These are phyloP conservation scores for Trochalopteron elliotii DNA, from an alignment of 2,113 vertebrate species.

Conservation along the genomic window DNA sequence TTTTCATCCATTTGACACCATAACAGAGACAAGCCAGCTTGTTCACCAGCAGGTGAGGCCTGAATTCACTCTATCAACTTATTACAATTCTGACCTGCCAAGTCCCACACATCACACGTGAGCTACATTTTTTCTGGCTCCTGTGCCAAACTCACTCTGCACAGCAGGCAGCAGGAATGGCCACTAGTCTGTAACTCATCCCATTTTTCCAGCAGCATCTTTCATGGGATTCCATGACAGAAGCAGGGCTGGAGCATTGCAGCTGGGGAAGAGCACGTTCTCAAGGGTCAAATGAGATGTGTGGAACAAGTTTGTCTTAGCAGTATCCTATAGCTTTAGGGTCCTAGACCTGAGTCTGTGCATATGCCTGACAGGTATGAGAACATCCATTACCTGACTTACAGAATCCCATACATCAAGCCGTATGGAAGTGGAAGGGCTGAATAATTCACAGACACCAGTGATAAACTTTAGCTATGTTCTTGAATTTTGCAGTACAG, in stretches of 20 bases:
- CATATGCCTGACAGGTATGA: not conserved
- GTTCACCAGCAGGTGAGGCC: not conserved
- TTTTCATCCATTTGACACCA: not conserved
- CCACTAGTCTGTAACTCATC: not conserved
- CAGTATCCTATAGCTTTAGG: not conserved
- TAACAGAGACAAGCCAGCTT: not conserved
- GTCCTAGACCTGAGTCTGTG: not conserved
- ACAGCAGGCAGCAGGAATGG: fast-evolving
- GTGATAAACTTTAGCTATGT: not conserved
- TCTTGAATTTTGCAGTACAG: not conserved
- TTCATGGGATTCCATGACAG: not conserved
- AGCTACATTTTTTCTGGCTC: not conserved
- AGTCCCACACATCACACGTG: not conserved
- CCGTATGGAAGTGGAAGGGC: not conserved
- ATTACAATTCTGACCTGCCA: not conserved
- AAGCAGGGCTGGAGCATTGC: not conserved
- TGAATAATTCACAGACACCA: not conserved
- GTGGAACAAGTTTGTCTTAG: not conserved
- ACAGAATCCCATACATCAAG: not conserved
- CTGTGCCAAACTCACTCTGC: not conserved
- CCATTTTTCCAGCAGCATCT: not conserved
- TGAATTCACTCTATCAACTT: not conserved
- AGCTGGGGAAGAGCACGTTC: not conserved
- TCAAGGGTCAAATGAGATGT: not conserved
- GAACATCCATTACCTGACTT: not conserved